Evolutionary conservation across 2,888 invertebrate species (phyloP).

Genomic region (Gnatocerus cornutus): DNA sequence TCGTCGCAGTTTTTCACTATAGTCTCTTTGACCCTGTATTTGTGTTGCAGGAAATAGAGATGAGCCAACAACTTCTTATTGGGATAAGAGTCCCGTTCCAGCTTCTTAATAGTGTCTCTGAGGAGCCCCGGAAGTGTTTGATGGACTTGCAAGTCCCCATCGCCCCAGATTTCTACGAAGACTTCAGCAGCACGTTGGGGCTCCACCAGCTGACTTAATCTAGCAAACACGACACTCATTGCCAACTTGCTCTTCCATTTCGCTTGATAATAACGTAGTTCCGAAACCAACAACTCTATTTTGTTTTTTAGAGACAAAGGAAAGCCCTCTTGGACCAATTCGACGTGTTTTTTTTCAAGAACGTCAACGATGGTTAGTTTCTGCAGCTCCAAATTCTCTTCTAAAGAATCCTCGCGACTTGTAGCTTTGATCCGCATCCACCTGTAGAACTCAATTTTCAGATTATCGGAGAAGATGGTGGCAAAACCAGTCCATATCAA

Average conservation of each 20-base stretch:
- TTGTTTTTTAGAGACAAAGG: background rate
- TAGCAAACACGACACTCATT: conserved; percentile 24
- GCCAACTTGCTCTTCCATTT: conserved; percentile 45
- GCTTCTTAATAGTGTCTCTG: conserved; percentile 1
- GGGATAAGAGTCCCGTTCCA: background rate
- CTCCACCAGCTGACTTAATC: conserved; percentile 21
- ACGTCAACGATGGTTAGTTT: conserved; percentile 25
- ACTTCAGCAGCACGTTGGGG: background rate
- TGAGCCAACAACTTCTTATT: conserved; percentile 25
- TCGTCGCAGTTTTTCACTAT: conserved; percentile 27
- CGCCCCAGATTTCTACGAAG: conserved; percentile 41
- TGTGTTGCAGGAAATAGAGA: conserved; percentile 38
- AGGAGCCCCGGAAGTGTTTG: conserved; percentile 23
- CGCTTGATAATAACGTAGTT: conserved; percentile 19
- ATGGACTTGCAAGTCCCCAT: conserved; percentile 18
- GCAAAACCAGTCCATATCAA: background rate
- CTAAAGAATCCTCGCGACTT: conserved; percentile 2
- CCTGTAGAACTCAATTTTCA: background rate
- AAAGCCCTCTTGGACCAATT: background rate
- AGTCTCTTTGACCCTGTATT: conserved; percentile 24
- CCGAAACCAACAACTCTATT: conserved; percentile 31
- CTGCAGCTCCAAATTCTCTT: conserved; percentile 10
- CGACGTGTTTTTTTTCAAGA: background rate
- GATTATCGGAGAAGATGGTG: background rate
- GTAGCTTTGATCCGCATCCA: conserved; percentile 35